These are phyloP conservation scores for Collichthys lucidus DNA, from an alignment of 2,113 vertebrate species.

Conservation along the genomic window DNA sequence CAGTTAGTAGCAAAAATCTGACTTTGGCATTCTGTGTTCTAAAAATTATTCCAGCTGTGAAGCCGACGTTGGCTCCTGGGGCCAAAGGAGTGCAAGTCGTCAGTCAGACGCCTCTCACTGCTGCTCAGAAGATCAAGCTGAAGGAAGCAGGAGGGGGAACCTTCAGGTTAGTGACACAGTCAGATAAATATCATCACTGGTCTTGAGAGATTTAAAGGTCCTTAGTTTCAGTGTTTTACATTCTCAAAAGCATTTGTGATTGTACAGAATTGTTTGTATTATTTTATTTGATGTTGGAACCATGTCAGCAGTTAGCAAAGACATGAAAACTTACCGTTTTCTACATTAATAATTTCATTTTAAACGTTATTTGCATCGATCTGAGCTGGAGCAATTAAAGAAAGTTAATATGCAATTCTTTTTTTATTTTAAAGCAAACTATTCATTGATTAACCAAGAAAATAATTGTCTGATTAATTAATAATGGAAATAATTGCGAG, in stretches of 20 bases:
- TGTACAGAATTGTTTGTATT: background rate
- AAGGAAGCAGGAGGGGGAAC: conserved; percentile 91
- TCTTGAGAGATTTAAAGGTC: background rate
- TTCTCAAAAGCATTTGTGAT: background rate
- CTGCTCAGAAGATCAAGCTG: conserved; percentile 90
- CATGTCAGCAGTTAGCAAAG: background rate
- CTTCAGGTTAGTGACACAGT: conserved; percentile 85
- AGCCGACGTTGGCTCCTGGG: conserved; percentile 86
- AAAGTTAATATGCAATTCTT: background rate
- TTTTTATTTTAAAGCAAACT: background rate
- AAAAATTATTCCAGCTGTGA: conserved; percentile 82
- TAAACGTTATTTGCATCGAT: background rate
- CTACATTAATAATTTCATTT: background rate
- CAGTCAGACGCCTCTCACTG: conserved; percentile 81
- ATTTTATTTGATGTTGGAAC: background rate
- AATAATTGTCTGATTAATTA: background rate
- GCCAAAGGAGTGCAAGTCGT: conserved; percentile 85
- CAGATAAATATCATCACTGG: background rate
- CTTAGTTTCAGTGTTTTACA: background rate
- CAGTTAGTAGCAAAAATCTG: background rate
- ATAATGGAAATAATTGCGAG: background rate
- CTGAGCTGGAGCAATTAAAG: background rate
- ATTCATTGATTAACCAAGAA: background rate
- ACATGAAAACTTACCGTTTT: background rate
- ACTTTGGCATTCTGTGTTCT: background rate